Evolutionary conservation across 2,797 vertebrate genomes (phyloP), one percentile per base, ranked within the genome.

Genomic region (Takifugu ocellatus): DNA sequence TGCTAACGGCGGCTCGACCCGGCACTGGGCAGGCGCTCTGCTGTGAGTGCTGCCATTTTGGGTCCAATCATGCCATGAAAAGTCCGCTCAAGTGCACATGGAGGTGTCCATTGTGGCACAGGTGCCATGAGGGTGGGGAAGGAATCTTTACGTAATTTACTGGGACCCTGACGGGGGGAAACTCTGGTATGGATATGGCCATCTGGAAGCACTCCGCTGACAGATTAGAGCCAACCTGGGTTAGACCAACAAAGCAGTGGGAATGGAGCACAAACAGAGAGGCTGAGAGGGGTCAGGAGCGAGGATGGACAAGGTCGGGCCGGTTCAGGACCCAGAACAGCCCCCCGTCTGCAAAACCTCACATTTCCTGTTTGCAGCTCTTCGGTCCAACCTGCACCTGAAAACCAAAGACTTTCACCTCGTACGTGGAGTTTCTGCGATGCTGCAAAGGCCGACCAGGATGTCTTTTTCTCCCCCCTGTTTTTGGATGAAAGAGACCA

Each of bases 231-330:
- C 39, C n/a, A 10, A 59, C 65, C 42, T 36, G 16, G 57, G 67
- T 72, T 80, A 74, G 74, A 74, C 73, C 52, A 79, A 83, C 77
- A 84, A 66, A 74, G 61, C 68, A 75, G 68, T 72, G 27, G 66
- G 56, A 68, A 56, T 25, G 57, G 52, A 66, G 63, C 52, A 69
- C 45, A 63, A 70, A 84, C 83, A 61, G 2, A 78, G 75, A 73
- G 61, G 70, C 64, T 39, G 51, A 50, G 47, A 62, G 12, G 51
- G 76, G 66, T 73, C 74, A 81, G 68, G 55, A 68, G 55, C 12
- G 26, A 49, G 70, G 62, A 63, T 5, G 14, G 42, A 68, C 17
- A 48, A 39, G 54, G 59, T 60, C 54, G 24, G 54, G 50, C 39
- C 48, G 8, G 36, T 57, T 72, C 64, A 62, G 60, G 75, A 26